Evolutionary conservation across 2,113 vertebrate genomes (phyloP), one percentile per base, ranked within the genome.

Genomic region (Erpornis zantholeuca): DNA sequence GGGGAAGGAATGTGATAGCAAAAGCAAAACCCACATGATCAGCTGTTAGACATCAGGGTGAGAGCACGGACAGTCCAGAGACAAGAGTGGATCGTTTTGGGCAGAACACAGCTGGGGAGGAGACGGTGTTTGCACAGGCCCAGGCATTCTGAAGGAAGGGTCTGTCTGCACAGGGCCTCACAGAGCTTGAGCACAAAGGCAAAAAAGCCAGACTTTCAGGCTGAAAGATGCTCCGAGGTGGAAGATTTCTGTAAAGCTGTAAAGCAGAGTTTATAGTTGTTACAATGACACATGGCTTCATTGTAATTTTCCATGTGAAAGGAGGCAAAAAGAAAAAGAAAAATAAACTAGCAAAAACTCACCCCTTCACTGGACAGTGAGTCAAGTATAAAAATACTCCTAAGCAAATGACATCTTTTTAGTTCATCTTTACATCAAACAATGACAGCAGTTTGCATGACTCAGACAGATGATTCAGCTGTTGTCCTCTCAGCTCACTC

Each of bases 401-500:
- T 31, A 76, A 92, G 77, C 57, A 86, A 97, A 93, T 90, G 69
- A 86, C 84, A 96, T 76, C 78, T 96, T 93, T 92, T 95, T 64
- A 92, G 88, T 86, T 86, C 95, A 82, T 94, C 95, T 94, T 92
- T 68, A 75, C 76, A 76, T 82, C 79, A 91, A 96, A 91, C 69
- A 88, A 81, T 87, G 95, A 94, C 93, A 97, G 86, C 78, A 92
- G 95, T 78, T 88, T 64, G 92, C 45, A 59, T 96, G 94, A 97
- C 90, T 96, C 91, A 95, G 86, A 63, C 0, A 12, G 75, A 95
- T 94, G 89, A 95, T 76, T 97, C 90, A 95, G 49, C 81, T 49
- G 71, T 4, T 80, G 92, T 91, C 89, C 92, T 91, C 72, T 38
- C 73, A 50, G 72, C 76, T 95, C 57, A 40, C 63, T 86, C 60